phyloP scores from a whole-genome alignment of 2,888 invertebrate species.

The Vannuccia rotundouncinata region DNA sequence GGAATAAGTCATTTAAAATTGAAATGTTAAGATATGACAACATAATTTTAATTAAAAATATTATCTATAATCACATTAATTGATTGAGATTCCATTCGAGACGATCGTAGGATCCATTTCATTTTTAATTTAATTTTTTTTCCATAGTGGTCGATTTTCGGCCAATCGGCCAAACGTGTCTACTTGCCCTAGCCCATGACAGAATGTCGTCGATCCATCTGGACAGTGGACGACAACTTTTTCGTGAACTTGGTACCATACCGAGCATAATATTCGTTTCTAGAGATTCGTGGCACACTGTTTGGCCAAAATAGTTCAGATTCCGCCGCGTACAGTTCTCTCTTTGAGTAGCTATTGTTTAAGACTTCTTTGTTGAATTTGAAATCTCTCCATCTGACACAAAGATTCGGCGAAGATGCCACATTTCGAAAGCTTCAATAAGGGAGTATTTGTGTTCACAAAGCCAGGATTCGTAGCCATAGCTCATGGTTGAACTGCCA shows the following conservation, averaged over 20 bases:
- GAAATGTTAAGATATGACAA: too few species aligned
- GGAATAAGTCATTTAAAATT: too few species aligned
- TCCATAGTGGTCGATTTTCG: neutral
- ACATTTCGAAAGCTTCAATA: conserved; percentile 18
- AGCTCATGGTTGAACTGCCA: conserved; percentile 4
- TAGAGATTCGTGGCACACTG: conserved; percentile 2
- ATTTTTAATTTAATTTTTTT: neutral
- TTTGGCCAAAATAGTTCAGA: neutral
- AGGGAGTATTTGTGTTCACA: neutral
- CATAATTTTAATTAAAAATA: too few species aligned
- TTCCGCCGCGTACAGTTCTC: conserved; percentile 8
- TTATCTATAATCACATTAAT: too few species aligned
- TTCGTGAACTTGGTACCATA: conserved; percentile 6
- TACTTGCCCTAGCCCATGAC: neutral
- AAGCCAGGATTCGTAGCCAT: conserved; percentile 16
- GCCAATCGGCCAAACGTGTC: too few species aligned
- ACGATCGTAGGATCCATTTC: neutral
- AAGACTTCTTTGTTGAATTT: conserved; percentile 15
- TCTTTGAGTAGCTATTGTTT: neutral
- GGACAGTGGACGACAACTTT: neutral
- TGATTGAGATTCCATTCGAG: neutral
- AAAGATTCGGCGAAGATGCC: neutral
- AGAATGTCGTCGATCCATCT: conserved; percentile 23
- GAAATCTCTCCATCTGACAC: conserved; percentile 1
- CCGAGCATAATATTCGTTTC: conserved; percentile 11